Evolutionary conservation across 2,888 invertebrate species (phyloP), one percentile per base, ranked within the genome.

Genomic region (Tachina grossa): DNA sequence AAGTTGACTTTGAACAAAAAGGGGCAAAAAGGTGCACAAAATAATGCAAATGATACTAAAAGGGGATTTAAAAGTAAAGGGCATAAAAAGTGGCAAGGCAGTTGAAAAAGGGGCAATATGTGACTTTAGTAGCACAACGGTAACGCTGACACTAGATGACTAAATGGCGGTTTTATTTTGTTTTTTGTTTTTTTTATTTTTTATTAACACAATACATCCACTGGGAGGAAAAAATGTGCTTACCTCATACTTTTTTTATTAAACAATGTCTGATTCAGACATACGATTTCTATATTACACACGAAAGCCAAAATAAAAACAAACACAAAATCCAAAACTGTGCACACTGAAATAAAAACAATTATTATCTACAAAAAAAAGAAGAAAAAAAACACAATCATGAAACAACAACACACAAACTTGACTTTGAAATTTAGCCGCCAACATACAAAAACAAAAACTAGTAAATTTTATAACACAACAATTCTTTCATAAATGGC

Each of bases 381-480:
- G 10, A 8, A 11, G 39, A 43, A 43, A 41, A 14, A 45, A 61
- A 45, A 76, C 57, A 59, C n/a, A 47, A 55, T 51, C 16, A 65
- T 31, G 31, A 66, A 74, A 63, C 51, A 13, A 57, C 19, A 79
- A 59, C 66, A 68, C 45, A 71, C 31, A 87, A 88, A 88, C 88
- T 87, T 88, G 87, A 88, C 87, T 87, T 88, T 88, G 87, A 88
- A 86, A 88, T 16, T 82, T 79, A 76, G 53, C 85, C 82, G 85
- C 75, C 69, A 83, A 65, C 43, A 49, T 57, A 69, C 41, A 45
- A 39, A 59, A 16, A 41, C 16, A 63, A 53, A 39, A 59, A 41
- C 9, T 49, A 14, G 13, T 49, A 72, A 63, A 71, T 43, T 41
- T 43, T 63, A 65, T 39, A 16, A 55, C 13, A 49, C 43, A 59